Base-by-base conservation (phyloP, 2,888 invertebrate genomes). In the Polydrusus pterygomalis region DNA sequence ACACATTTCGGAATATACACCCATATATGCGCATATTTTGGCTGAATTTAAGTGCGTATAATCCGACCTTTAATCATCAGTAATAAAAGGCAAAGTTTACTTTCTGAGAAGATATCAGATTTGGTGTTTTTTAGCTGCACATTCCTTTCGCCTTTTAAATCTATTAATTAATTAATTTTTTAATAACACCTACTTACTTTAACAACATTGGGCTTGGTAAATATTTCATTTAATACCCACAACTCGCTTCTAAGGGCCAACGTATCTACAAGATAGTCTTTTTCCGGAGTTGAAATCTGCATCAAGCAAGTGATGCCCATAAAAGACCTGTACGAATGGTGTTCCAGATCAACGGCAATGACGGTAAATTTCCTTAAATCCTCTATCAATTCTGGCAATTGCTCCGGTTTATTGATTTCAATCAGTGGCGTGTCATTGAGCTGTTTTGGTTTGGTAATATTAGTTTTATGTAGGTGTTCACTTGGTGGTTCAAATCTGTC, bases 251-350 rank as follows among this genome's bases (percentile, higher is more conserved):
- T 90, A n/a, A 98, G 87, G 0, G 91, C 89, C 6, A 99, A 87
- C 0, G 97, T 93, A 85, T 99, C 99, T 13, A 99, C 90, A 0
- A 99, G 89, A 85, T 95, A 99, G 88, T 99, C 99, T 1, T 89
- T 88, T 15, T 90, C 89, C 8, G 89, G 90, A 0, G 98, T 95
- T 0, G 98, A 96, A 81, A 99, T 95, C 89, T 99, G 99, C 87
- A 99, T 93, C 1, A 99, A 89, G 86, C 99, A 99, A 0, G 98
- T 97, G 70, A 99, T 92, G 0, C 99, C 99, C 89, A 95, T 94
- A 86, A 95, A 99, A 0, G 95, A 93, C 25, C 78, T 70, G 85
- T 96, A 97, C 0, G 95, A 94, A 87, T 99, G 98, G 87, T 98
- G 97, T 89, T 96, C 96, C 64, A 99, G 89, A 89, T 99, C 99